phyloP scores from a whole-genome alignment of 2,797 vertebrate genomes.

The Chlorospingus flavigularis region DNA sequence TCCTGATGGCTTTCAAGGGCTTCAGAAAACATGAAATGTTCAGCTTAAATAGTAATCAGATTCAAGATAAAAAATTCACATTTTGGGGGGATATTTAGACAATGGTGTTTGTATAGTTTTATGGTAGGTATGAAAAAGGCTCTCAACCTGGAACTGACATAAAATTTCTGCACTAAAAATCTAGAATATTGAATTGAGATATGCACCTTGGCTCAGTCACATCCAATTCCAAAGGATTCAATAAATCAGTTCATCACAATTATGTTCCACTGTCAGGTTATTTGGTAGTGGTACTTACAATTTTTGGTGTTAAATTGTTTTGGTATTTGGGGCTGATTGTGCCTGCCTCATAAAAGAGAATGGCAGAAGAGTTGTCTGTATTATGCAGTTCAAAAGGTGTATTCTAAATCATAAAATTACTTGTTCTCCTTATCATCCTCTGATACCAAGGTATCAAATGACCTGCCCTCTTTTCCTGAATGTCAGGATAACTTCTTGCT shows the following conservation, averaged over 20 bases:
- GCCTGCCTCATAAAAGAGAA: background rate
- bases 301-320: background rate
- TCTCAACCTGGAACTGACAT: background rate
- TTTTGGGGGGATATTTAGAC: background rate
- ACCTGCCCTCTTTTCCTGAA: background rate
- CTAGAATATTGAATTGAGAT: background rate
- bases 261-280: background rate
- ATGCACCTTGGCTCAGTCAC: background rate
- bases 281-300: background rate
- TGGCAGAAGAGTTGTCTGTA: background rate
- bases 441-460: background rate
- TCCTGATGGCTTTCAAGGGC: background rate
- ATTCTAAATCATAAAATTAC: background rate
- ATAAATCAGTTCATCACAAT: background rate
- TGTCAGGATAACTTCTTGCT: background rate
- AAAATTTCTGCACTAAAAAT: background rate
- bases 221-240: background rate
- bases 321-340: background rate
- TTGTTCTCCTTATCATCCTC: background rate
- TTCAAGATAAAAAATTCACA: background rate
- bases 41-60: background rate
- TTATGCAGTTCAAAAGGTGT: background rate
- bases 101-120: background rate
- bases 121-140: background rate
- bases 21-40: background rate